Base-by-base conservation (phyloP, 2,113 vertebrate genomes). In the Maccullochella peelii region DNA sequence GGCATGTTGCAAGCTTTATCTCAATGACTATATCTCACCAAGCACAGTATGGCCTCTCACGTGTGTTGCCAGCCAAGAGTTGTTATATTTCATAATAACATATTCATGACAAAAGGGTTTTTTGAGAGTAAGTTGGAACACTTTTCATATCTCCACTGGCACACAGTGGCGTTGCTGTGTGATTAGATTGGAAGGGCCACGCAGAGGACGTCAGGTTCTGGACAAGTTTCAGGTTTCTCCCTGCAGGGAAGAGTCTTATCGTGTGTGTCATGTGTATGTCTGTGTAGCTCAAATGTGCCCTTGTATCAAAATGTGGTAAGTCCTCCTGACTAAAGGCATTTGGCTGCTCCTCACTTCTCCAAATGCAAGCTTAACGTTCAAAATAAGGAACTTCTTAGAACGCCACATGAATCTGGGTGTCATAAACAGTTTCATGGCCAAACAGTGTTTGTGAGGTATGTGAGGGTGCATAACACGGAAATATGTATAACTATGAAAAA, bases 161-260 rank as follows among this genome's bases (percentile, higher is more conserved):
- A 38, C 6, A 73, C 57, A 21, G 76, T 6, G 62, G 21, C 5
- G 47, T 30, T 8, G 36, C 21, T 2, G 38, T 50, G 52, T 79
- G 86, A 83, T 86, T 86, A 69, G 71, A 80, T 66, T 66, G 2
- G 55, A 36, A 11, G 67, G 79, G 85, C 42, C 85, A 80, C 0
- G 11, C 63, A 74, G 78, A 80, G 85, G 85, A 25, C 87, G 80
- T 1, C 0, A 0, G 66, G 9, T 4, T 0, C 68, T 27, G 49
- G 40, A 69, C 33, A 40, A 8, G 47, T 15, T 72, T 38, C 55
- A 59, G 7, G 57, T 72, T 61, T 55, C 15, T 20, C 1, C 54
- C 68, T 15, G 59, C 25, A 30, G 36, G 57, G 8, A 62, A 5
- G 42, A 57, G 52, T 30, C 21, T 23, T 6, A 9, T 18, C 18